Base-by-base conservation (phyloP, 2,888 invertebrate species). In the Stenichneumon culpator region DNA sequence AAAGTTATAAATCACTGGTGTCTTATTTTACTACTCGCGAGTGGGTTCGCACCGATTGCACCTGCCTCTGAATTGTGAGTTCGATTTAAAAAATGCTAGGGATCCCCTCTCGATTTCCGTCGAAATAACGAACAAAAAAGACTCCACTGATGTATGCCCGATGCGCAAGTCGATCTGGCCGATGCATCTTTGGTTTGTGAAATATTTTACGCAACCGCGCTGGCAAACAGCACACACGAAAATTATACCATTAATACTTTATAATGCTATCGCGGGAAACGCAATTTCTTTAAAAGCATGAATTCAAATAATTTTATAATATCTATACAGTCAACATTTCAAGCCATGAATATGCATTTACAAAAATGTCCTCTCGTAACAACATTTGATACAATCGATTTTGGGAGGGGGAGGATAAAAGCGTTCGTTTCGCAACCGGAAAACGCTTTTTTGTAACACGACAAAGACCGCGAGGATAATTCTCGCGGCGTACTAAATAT, bases 361-460 rank as follows among this genome's bases (percentile, higher is more conserved):
- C 84, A 74, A 86, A 70, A 80, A 80, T 63, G 63, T 50, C 28
- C 2, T 28, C 50, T 47, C 57, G 74, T 81, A 68, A 47, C 68
- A 68, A 81, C 74, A 68, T 19, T 74, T 60, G 16, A 57, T 39
- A 74, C 19, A 28, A 80, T 67, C 16, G 54, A 54, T 52, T 47
- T 16, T 36, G 28, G 22, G 60, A 28, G 2, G 44, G 28, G 22
- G 44, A 22, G 36, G 50, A 50, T 25, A 5, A 28, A 11, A 70
- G n/a, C 50, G 16, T 28, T 25, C 19, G 11, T 57, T 19, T 65
- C 50, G 39, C 54, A 68, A 44, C 19, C 69, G 44, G 57, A 50
- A 19, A 19, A 47, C 57, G 4, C 6, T 22, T 57, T 22, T 57
- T 14, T 11, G 3, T 57, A 57, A 57, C 22, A 22, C 57, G 57